Percentiles rank a stretch among this genome's conserved stretches.
Conservation (phyloP, 2,797 vertebrate genomes). For the Falco concolor region DNA sequence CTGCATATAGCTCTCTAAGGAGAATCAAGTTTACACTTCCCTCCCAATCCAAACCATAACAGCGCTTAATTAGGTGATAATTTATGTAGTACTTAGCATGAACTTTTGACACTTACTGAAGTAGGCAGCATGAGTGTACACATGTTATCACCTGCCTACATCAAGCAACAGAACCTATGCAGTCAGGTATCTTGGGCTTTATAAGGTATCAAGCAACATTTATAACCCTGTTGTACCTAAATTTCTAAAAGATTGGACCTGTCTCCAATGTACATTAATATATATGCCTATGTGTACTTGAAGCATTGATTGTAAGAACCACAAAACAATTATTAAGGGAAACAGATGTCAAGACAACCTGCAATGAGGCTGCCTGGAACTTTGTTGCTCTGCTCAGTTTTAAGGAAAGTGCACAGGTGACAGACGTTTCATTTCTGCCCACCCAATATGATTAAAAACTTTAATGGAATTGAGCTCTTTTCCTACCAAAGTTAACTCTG, state of each 20-base stretch:
- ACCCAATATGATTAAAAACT: not conserved
- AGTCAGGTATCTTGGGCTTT: constrained; percentile 72
- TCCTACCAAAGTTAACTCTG: not conserved
- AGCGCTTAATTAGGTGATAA: constrained; percentile 81
- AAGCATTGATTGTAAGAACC: constrained; percentile 35
- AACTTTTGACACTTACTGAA: constrained; percentile 74
- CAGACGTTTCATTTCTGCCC: not conserved
- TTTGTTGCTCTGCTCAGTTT: not conserved
- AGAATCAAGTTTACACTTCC: constrained; percentile 77
- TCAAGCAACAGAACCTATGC: constrained; percentile 56
- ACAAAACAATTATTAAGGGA: constrained; percentile 47
- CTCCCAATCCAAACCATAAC: constrained; percentile 72
- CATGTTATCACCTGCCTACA: constrained; percentile 77
- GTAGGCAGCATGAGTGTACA: constrained; percentile 66
- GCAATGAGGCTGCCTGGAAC: not conserved
- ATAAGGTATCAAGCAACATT: constrained; percentile 71
- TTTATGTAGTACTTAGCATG: constrained; percentile 81
- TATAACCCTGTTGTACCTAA: constrained; percentile 65
- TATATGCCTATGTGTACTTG: constrained; percentile 25
- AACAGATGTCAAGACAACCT: constrained; percentile 51
- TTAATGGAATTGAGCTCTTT: not conserved
- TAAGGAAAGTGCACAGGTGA: not conserved
- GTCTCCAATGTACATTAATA: constrained; percentile 63
- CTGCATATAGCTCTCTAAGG: constrained; percentile 76
- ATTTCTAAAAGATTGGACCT: constrained; percentile 54